phyloP scores from a whole-genome alignment of 2,797 vertebrate genomes.

The Poecile montanus region DNA sequence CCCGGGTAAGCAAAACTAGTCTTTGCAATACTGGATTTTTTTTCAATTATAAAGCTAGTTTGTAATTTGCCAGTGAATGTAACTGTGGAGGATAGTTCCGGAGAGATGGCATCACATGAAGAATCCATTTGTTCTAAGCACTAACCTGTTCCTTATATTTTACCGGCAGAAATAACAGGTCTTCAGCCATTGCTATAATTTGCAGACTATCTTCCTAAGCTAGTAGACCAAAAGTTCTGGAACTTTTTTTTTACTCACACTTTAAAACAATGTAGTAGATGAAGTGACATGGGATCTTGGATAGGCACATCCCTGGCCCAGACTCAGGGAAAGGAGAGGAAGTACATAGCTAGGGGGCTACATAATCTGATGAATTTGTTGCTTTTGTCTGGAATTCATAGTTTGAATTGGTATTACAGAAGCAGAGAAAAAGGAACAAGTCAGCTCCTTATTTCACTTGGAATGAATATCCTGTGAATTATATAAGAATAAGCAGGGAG shows the following conservation, averaged over 20 bases:
- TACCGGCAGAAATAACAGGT: neutral
- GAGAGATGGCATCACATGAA: neutral
- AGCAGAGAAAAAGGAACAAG: neutral
- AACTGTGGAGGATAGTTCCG: neutral
- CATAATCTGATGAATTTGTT: neutral
- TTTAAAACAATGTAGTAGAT: neutral
- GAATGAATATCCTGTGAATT: neutral
- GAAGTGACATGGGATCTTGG: neutral
- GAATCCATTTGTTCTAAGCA: neutral
- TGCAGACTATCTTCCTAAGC: neutral
- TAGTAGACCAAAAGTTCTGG: neutral
- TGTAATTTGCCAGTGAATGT: neutral
- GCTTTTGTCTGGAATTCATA: neutral
- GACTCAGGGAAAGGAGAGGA: neutral
- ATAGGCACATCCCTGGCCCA: neutral
- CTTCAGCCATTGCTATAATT: neutral
- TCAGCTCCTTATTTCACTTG: neutral
- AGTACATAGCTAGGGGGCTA: rapidly evolving
- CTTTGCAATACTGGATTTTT: neutral
- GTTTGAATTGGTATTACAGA: neutral
- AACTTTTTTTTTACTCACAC: neutral
- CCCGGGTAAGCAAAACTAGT: slow-evolving; percentile 60
- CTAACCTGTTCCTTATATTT: neutral
- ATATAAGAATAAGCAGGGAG: neutral
- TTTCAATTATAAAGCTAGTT: neutral